Evolutionary conservation across 2,797 vertebrate species (phyloP).

Genomic region (Cygnus olor): DNA sequence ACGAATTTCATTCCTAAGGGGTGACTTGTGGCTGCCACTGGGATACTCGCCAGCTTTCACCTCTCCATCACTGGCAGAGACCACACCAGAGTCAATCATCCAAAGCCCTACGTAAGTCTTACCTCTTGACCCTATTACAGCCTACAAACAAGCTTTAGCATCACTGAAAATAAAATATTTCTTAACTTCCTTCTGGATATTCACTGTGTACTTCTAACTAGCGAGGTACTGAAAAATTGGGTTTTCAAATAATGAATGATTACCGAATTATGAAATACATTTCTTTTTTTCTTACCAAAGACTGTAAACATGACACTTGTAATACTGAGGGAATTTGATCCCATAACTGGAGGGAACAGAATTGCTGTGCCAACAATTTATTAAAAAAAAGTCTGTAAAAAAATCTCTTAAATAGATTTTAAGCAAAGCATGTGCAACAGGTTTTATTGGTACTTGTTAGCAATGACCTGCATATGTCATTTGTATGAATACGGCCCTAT

Average conservation of each 20-base stretch:
- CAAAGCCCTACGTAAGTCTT: rapidly evolving
- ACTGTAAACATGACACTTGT: neutral
- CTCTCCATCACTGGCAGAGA: neutral
- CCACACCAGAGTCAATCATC: neutral
- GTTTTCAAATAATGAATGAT: neutral
- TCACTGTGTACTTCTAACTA: neutral
- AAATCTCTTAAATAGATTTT: neutral
- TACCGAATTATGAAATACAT: neutral
- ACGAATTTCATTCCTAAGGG: neutral
- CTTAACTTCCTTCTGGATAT: neutral
- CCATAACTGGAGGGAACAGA: neutral
- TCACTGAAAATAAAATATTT: neutral
- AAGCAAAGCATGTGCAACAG: conserved; percentile 30
- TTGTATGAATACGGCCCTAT: conserved; percentile 26
- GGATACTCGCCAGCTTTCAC: neutral
- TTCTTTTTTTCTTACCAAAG: neutral
- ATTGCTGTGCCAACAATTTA: neutral
- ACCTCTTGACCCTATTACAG: neutral
- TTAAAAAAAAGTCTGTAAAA: neutral
- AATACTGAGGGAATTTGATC: neutral
- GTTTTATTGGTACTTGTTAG: conserved; percentile 65
- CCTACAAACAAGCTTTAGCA: neutral
- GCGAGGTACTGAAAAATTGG: neutral
- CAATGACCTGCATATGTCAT: conserved; percentile 63
- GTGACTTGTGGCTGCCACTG: neutral